phyloP scores from a whole-genome alignment of 2,888 invertebrate genomes.

The Antitype chi region DNA sequence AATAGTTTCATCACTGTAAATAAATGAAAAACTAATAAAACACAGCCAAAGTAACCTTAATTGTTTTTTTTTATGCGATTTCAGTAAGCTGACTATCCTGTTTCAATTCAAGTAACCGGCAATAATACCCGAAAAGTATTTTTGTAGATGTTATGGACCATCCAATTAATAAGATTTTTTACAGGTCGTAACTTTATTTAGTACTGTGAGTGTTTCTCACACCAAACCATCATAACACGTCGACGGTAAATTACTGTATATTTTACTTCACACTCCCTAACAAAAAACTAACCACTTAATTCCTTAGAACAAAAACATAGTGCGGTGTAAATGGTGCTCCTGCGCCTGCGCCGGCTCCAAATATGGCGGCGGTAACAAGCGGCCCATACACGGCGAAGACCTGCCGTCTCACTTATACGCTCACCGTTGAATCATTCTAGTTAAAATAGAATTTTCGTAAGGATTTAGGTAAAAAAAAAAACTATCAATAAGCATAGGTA shows the following conservation, averaged over 20 bases:
- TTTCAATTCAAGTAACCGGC: background rate
- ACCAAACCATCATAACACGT: constrained; percentile 14
- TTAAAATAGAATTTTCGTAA: constrained; percentile 62
- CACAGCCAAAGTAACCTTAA: background rate
- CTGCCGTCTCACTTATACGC: constrained; percentile 66
- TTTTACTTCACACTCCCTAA: constrained; percentile 56
- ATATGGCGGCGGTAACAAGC: constrained; percentile 68
- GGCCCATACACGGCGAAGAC: constrained; percentile 63
- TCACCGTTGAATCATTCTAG: constrained; percentile 64
- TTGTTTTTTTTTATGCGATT: background rate
- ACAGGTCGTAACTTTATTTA: background rate
- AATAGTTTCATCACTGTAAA: background rate
- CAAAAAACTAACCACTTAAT: constrained; percentile 57
- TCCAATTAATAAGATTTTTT: background rate
- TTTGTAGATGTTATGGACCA: background rate
- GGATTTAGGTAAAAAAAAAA: constrained; percentile 39
- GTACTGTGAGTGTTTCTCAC: constrained; percentile 4
- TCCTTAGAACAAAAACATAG: constrained; percentile 56
- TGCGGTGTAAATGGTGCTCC: constrained; percentile 57
- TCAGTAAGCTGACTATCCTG: too few species aligned
- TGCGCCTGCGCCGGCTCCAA: constrained; percentile 64
- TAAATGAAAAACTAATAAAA: background rate
- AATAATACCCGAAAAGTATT: background rate
- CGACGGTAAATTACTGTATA: constrained; percentile 37
- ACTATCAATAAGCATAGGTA: background rate